Evolutionary conservation across 2,888 invertebrate species (phyloP).

Genomic region (Euphydryas editha): DNA sequence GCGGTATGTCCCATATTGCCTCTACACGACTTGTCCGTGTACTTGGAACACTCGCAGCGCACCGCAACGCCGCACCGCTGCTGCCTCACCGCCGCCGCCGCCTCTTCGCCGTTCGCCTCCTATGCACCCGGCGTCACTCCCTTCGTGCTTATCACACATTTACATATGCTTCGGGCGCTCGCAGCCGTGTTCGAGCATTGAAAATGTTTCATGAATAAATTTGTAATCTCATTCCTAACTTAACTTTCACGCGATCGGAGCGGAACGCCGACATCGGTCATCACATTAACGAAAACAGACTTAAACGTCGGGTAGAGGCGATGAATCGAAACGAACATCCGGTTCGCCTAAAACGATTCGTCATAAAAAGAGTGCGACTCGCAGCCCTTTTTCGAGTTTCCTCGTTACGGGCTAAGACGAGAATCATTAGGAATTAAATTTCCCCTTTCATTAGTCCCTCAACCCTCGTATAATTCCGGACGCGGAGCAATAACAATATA

Average conservation of each 20-base stretch:
- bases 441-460: constrained; percentile 84
- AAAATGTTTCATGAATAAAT: constrained; percentile 82
- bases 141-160: constrained; percentile 79
- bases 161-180: constrained; percentile 77
- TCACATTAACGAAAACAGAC: constrained; percentile 58
- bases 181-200: constrained; percentile 75
- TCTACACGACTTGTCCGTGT: constrained; percentile 38
- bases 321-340: constrained; percentile 67
- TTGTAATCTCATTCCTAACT: constrained; percentile 78
- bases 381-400: constrained; percentile 82
- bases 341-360: constrained; percentile 71
- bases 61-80: constrained; percentile 20
- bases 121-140: constrained; percentile 61
- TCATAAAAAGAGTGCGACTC: constrained; percentile 77
- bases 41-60: constrained; percentile 29
- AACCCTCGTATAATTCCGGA: constrained; percentile 84
- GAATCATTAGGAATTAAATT: constrained; percentile 84
- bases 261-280: constrained; percentile 53
- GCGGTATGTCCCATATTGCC: constrained; percentile 41
- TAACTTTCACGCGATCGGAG: constrained; percentile 71
- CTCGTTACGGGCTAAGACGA: constrained; percentile 84
- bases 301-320: constrained; percentile 52
- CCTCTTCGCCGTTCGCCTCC: constrained; percentile 46
- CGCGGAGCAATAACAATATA: constrained; percentile 84
- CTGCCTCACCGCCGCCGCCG: too few species aligned